A percentile compares a stretch with the other conserved stretches of the same genome.
Evolutionary conservation across 2,113 vertebrate genomes (phyloP).

Genomic region (Microtus oregoni): DNA sequence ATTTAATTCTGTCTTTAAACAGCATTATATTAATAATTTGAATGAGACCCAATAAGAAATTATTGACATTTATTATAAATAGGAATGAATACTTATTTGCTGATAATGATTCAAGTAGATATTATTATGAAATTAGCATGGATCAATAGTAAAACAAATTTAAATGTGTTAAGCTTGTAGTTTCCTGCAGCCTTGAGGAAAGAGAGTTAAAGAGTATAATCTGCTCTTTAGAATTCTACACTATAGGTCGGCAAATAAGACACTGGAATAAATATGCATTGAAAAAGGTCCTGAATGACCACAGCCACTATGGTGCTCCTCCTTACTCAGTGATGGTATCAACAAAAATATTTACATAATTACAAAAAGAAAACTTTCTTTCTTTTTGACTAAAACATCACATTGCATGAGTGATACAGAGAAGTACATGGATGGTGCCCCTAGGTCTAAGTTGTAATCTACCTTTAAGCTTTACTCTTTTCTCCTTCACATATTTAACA

Average conservation of each 20-base stretch:
- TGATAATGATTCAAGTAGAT: background rate
- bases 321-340: no score
- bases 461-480: background rate
- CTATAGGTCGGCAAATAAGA: no score
- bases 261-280: background rate
- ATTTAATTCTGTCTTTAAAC: background rate
- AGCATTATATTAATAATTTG: background rate
- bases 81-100: background rate
- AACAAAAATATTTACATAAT: no score
- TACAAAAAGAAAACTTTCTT: background rate
- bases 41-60: background rate
- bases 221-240: conserved; percentile 44
- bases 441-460: background rate
- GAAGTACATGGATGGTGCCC: background rate
- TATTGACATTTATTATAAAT: background rate
- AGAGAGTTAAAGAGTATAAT: background rate
- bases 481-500: background rate
- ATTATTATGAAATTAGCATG: background rate
- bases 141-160: background rate
- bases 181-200: background rate
- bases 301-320: no score
- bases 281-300: background rate
- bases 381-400: background rate
- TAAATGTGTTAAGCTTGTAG: background rate
- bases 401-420: background rate